phyloP scores from a whole-genome alignment of 1,140 invertebrate species.

The Lerema accius region DNA sequence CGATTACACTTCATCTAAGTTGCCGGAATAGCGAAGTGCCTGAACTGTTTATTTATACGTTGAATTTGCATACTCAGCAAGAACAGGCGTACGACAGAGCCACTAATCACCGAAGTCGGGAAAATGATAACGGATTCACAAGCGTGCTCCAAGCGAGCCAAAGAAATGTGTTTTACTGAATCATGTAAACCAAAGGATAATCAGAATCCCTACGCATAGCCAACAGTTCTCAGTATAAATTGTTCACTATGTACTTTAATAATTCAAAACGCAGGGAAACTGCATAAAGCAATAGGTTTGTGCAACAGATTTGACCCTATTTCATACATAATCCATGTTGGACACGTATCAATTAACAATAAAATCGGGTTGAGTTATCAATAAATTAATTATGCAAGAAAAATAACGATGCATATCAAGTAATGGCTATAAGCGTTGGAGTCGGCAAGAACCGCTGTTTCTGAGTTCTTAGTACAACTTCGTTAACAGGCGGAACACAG shows the following conservation, averaged over 20 bases:
- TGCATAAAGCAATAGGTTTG: too few species aligned
- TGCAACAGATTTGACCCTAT: background rate
- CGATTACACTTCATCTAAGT: conserved; percentile 19
- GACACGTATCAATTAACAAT: too few species aligned
- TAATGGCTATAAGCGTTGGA: too few species aligned
- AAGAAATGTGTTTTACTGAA: conserved; percentile 3
- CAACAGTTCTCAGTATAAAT: background rate
- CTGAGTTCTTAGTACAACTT: too few species aligned
- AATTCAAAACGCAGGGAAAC: background rate
- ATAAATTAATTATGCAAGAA: too few species aligned
- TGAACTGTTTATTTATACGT: conserved; percentile 24
- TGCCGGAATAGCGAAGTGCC: conserved; percentile 13
- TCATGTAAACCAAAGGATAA: background rate
- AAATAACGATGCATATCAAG: too few species aligned
- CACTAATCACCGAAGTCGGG: conserved; percentile 25
- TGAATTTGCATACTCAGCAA: conserved; percentile 25
- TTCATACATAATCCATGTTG: background rate
- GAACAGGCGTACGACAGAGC: conserved; percentile 12
- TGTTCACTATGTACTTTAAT: background rate
- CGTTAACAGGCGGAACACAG: too few species aligned
- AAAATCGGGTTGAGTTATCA: too few species aligned
- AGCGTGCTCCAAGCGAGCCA: background rate
- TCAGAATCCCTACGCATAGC: background rate
- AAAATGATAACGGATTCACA: conserved; percentile 28
- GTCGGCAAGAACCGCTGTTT: too few species aligned